Evolutionary conservation across 2,113 vertebrate genomes (phyloP).

Genomic region (Nyctibius bracteatus): DNA sequence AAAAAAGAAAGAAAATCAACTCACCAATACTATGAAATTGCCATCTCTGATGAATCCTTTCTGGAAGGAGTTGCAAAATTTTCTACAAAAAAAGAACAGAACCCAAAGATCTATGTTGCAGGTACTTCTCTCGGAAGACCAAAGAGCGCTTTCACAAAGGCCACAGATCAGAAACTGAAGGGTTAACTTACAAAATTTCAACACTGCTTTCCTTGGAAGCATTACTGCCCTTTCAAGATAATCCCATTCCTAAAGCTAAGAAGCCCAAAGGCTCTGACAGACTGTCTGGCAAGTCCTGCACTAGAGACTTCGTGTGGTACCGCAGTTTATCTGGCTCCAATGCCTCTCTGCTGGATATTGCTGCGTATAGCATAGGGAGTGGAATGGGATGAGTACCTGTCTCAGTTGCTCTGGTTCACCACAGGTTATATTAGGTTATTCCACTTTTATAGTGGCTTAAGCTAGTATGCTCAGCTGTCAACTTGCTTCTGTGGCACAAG

Average conservation of each 20-base stretch:
- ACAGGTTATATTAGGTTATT: neutral
- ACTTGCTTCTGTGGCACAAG: neutral
- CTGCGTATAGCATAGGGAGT: neutral
- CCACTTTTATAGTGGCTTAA: neutral
- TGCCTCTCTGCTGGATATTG: neutral
- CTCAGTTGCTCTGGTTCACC: neutral
- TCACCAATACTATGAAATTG: conserved; percentile 99
- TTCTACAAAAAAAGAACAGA: conserved; percentile 78
- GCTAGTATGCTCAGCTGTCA: neutral
- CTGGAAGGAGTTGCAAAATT: conserved; percentile 97
- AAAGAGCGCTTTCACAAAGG: neutral
- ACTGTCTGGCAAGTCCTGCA: neutral
- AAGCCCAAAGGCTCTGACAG: neutral
- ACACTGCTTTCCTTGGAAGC: neutral
- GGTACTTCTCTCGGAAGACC: fast-evolving
- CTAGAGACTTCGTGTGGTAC: neutral
- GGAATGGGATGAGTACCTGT: neutral
- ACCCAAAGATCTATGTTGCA: neutral
- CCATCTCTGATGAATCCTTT: conserved; percentile 95
- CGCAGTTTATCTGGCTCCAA: neutral
- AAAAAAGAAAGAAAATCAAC: neutral
- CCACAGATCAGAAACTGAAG: neutral
- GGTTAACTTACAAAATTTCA: neutral
- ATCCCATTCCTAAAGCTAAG: neutral
- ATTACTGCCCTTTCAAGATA: neutral